Percentiles rank a stretch among this genome's conserved stretches.
Conservation (phyloP, 2,888 invertebrate genomes). For the Drosophila quinaria region DNA sequence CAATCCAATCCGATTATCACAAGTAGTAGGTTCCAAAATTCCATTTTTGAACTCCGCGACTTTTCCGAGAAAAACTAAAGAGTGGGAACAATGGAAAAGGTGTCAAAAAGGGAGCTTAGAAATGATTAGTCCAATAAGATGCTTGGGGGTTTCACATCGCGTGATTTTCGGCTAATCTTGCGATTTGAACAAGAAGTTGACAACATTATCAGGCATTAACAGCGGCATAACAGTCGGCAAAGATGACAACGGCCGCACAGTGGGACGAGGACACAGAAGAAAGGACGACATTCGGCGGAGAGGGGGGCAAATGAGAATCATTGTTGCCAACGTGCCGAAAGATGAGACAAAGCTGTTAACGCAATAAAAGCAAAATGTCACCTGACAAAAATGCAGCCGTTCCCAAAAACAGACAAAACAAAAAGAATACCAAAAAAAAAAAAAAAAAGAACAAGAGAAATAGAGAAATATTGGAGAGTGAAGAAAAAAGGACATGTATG, state of each 20-base stretch:
- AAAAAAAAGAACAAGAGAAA: conserved; percentile 17
- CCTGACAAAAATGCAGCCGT: conserved; percentile 71
- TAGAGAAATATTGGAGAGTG: conserved; percentile 14
- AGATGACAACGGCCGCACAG: conserved; percentile 73
- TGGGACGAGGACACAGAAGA: conserved; percentile 35
- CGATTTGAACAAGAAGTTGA: conserved; percentile 67
- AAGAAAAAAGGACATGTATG: conserved; percentile 28
- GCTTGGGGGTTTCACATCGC: conserved; percentile 21
- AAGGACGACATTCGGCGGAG: conserved; percentile 23
- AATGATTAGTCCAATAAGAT: conserved; percentile 5
- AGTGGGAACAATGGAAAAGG: not conserved
- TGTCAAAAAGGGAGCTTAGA: conserved; percentile 51
- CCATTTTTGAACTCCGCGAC: not conserved
- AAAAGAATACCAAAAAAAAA: not conserved
- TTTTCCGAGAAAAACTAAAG: conserved; percentile 14
- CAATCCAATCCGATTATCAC: not conserved
- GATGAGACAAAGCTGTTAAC: conserved; percentile 67
- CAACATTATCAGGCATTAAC: conserved; percentile 68
- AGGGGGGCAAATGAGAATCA: conserved; percentile 23
- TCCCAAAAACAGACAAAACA: conserved; percentile 29
- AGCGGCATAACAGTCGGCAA: conserved; percentile 44
- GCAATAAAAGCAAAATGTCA: conserved; percentile 71
- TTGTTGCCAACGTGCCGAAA: conserved; percentile 77
- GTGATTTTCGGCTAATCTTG: conserved; percentile 70
- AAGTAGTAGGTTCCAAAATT: too few relatives aligned